These are phyloP conservation scores for Proisotoma minuta DNA, from an alignment of 2,888 invertebrate genomes.

Conservation along the genomic window DNA sequence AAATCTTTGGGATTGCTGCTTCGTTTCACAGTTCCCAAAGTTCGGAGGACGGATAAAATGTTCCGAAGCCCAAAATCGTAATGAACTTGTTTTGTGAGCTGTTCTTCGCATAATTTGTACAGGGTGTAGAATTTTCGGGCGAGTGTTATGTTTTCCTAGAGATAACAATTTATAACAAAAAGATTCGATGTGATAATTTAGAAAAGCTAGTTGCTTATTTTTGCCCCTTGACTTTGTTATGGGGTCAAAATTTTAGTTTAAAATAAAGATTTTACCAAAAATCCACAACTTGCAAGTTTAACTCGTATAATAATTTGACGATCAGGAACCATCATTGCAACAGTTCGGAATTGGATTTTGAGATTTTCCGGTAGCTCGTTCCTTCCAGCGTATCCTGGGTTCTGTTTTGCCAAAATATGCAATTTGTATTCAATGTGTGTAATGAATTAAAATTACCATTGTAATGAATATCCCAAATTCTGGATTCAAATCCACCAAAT, in stretches of 20 bases:
- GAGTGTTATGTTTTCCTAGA: constrained; percentile 90
- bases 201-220: no score
- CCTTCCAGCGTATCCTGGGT: constrained; percentile 64
- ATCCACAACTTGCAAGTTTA: constrained; percentile 92
- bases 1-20: constrained; percentile 78
- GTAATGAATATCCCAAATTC: constrained; percentile 97
- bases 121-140: constrained; percentile 94
- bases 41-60: constrained; percentile 87
- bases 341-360: constrained; percentile 94
- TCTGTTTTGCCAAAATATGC: constrained; percentile 63
- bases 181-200: no score
- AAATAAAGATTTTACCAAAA: no score
- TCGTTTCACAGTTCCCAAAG: constrained; percentile 85
- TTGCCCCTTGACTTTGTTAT: no score
- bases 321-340: constrained; percentile 96
- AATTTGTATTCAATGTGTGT: no score
- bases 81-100: constrained; percentile 94
- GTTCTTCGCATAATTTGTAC: constrained; percentile 95
- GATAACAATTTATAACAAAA: no score
- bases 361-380: constrained; percentile 69
- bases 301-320: constrained; percentile 94
- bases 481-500: constrained; percentile 82
- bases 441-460: constrained; percentile 66
- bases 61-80: constrained; percentile 95
- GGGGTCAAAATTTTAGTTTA: no score